Evolutionary conservation across 2,797 vertebrate species (phyloP), one percentile per base, ranked within the genome.

Genomic region (Acropternis orthonyx): DNA sequence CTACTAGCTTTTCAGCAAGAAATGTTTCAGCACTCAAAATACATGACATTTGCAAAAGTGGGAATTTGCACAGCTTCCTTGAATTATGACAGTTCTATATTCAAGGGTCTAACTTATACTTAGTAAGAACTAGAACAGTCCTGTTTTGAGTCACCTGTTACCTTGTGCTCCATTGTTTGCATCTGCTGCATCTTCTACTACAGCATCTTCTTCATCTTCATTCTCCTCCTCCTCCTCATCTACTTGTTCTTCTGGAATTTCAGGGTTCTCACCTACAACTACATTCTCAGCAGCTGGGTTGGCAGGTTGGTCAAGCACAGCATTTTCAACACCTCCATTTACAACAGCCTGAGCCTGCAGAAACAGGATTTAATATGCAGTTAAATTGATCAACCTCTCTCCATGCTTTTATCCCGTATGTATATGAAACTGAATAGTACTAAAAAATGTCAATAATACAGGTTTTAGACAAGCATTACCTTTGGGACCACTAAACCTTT

Each of bases 121-220:
- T 76, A 46, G 14, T 82, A 93, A 83, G 20, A 88, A 72, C 92
- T 74, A 93, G 78, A 85, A 95, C 37, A 88, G 84, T 89, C 88
- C 65, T 89, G 58, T 23, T 94, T 92, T 90, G 79, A 96, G 95
- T 97, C 90, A 91, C 86, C 88, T 93, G 65, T 96, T 98, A 98
- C 98, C 98, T 97, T 98, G 98, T 72, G 98, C 98, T 94, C 99
- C 99, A 65, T 99, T 99, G 95, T 99, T 99, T 91, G 98, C 98
- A 59, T 99, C 99, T 10, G 98, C 99, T 22, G 98, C 99, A 91
- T 99, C 99, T 89, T 99, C 99, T 54, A 98, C 99, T 12, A 98
- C 99, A 12, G 98, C 99, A 41, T 99, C 99, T 83, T 97, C 98
- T 95, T 98, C 99, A 49, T 99, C 99, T 92, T 99, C 99, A 1